Evolutionary conservation across 1,140 invertebrate species (phyloP), one percentile per base, ranked within the genome.

Genomic region (Euura saliciscinereae): DNA sequence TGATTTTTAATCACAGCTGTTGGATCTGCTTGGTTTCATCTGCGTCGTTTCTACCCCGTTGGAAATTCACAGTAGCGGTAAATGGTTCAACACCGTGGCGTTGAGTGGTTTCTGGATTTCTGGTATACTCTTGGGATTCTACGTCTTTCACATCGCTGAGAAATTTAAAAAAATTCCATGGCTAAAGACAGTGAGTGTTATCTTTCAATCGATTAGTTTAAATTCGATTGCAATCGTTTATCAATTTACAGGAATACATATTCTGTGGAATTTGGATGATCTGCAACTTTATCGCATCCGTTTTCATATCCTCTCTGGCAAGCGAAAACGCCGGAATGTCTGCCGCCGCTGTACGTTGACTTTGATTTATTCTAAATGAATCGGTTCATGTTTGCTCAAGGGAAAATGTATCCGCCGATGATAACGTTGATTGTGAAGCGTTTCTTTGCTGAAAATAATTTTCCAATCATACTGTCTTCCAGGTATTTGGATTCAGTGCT

Each of bases 41-140:
- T 95, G 93, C 81, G 92, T 95, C 44, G 90, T 92, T 75, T 89
- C 90, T 6, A 92, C 93, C 8, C 77, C 76, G 2, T 83, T 85
- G 44, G 88, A 87, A 66, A 85, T 80, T 72, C 75, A 85, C 72
- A 89, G 90, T 64, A 88, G 90, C 72, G 90, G 89, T 65, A 87
- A 86, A 70, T 97, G 92, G 91, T 96, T 95, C 83, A 94, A 92
- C 82, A 94, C 94, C 82, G 93, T 97, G 1, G 89, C 95, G 0
- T 95, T 95, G 90, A 91, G 90, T 43, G 96, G 93, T n/a, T 94
- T 97, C 80, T 95, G 95, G 91, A 92, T 94, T 73, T 96, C 94
- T 0, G 91, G 93, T 10, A 92, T 96, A 65, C 85, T 97, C 11
- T 90, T 97, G 13, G 89, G 92, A 0, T 90, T 97, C 71, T 97